phyloP scores from a whole-genome alignment of 2,113 vertebrate species.

The Bufo gargarizans region DNA sequence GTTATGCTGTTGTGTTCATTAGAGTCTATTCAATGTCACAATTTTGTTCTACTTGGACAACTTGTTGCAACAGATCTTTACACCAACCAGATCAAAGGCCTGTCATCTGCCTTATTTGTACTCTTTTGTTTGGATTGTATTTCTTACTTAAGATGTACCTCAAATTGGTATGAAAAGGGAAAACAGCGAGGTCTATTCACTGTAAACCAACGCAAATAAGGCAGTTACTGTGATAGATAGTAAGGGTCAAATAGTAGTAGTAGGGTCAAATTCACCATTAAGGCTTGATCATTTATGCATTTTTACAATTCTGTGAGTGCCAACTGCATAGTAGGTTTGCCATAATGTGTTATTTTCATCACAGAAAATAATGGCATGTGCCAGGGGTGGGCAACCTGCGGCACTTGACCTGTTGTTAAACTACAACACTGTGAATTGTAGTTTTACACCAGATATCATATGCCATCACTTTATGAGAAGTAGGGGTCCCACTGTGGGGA shows the following conservation, averaged over 20 bases:
- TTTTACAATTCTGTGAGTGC: no score
- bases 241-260: no score
- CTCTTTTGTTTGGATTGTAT: neutral
- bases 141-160: neutral
- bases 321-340: neutral
- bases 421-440: no score
- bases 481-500: no score
- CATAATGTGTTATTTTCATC: no score
- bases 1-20: slow-evolving; percentile 24
- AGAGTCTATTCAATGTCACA: slow-evolving; percentile 1
- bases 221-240: neutral
- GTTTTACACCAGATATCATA: no score
- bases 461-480: no score
- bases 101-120: neutral
- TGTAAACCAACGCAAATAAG: no score
- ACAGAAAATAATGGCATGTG: no score
- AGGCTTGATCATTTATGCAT: no score
- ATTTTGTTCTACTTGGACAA: neutral
- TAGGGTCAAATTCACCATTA: neutral
- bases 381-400: no score
- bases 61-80: neutral
- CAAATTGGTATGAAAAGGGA: neutral
- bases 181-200: neutral
- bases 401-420: no score
- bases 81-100: slow-evolving; percentile 27